Evolutionary conservation across 2,888 invertebrate genomes (phyloP).

Genomic region (Selenia dentaria): DNA sequence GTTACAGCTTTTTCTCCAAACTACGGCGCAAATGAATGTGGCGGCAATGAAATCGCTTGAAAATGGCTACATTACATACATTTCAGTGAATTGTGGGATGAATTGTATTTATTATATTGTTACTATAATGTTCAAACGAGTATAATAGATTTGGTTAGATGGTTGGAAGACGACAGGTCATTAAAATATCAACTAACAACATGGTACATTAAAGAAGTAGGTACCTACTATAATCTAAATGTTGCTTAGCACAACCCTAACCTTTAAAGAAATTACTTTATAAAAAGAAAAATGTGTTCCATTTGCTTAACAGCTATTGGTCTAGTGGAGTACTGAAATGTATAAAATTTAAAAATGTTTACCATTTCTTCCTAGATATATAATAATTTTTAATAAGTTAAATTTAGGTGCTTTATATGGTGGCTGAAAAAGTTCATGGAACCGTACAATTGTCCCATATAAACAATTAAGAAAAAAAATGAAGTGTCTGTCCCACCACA

Average conservation of each 20-base stretch:
- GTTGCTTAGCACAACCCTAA: conserved; percentile 21
- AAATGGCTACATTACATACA: conserved; percentile 27
- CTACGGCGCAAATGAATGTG: conserved; percentile 68
- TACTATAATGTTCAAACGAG: no score
- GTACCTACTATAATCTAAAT: conserved; percentile 6
- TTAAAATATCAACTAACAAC: conserved; percentile 3
- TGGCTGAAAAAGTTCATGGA: conserved; percentile 27
- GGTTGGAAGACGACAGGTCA: background rate
- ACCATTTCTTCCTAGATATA: conserved; percentile 12
- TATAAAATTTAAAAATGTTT: conserved; percentile 5
- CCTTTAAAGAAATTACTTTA: conserved; percentile 13
- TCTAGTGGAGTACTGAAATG: conserved; percentile 16
- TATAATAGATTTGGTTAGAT: no score
- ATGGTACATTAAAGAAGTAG: background rate
- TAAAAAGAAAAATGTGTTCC: conserved; percentile 38
- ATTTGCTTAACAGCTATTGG: conserved; percentile 36
- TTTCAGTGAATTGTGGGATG: background rate
- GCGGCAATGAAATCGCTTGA: conserved; percentile 34
- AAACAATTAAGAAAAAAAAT: background rate
- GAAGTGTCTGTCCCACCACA: conserved; percentile 19
- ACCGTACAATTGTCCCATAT: conserved; percentile 26
- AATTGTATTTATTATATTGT: conserved; percentile 5
- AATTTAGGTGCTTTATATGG: conserved; percentile 35
- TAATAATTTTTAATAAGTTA: conserved; percentile 24
- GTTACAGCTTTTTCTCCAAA: conserved; percentile 77